Percentiles rank a stretch among this genome's conserved stretches.
Evolutionary conservation across 2,888 invertebrate genomes (phyloP).

Genomic region (Hedychridium roseum): DNA sequence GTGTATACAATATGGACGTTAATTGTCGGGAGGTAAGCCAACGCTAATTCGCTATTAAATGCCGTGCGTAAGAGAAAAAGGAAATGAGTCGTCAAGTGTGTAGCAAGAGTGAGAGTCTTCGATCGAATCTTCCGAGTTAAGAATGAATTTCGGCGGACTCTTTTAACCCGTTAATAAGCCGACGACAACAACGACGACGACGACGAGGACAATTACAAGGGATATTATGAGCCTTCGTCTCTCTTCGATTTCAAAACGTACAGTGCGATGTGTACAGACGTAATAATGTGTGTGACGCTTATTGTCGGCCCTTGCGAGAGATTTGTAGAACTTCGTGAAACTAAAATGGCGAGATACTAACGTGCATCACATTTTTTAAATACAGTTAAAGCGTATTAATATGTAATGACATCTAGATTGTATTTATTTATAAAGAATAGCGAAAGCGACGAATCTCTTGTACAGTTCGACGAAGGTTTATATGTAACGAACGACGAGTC

Average conservation of each 20-base stretch:
- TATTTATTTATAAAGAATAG: no score
- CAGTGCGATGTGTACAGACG: constrained; percentile 3
- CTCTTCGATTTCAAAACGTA: neutral
- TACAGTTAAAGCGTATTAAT: no score
- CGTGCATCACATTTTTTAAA: neutral
- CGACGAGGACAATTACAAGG: constrained; percentile 8
- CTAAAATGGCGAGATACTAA: neutral
- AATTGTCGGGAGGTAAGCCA: no score
- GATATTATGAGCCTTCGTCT: neutral
- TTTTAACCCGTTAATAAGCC: no score
- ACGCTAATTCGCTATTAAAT: no score
- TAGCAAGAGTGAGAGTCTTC: no score
- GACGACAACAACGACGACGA: constrained; percentile 8
- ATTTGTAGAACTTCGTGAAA: neutral
- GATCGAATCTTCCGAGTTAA: no score
- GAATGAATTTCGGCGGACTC: no score
- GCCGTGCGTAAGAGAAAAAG: no score
- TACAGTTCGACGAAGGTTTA: constrained; percentile 9
- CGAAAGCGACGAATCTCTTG: constrained; percentile 4
- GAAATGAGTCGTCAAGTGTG: no score
- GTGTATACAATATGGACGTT: constrained; percentile 41
- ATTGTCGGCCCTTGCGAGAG: constrained; percentile 1
- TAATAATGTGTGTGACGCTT: constrained; percentile 2
- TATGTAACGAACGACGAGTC: constrained; percentile 1
- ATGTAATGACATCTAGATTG: no score